These are phyloP conservation scores for Dendrocincla fuliginosa DNA, from an alignment of 2,797 vertebrate species.

Conservation along the genomic window DNA sequence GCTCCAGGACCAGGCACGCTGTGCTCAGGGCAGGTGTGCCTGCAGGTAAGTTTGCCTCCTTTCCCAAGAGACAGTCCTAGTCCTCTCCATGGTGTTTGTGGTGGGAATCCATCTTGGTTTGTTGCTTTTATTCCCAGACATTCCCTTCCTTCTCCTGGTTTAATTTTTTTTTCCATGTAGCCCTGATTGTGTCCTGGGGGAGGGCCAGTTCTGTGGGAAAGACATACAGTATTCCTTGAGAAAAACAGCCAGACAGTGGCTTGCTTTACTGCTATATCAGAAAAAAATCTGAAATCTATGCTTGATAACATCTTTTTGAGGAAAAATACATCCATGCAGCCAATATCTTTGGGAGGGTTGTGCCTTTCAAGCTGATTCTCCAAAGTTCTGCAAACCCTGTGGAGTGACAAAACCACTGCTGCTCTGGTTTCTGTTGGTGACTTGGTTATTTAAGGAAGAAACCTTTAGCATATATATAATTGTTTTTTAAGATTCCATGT, in stretches of 20 bases:
- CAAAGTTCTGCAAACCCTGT: not conserved
- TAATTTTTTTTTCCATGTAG: not conserved
- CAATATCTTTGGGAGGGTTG: not conserved
- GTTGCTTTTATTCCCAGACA: not conserved
- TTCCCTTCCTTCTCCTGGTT: not conserved
- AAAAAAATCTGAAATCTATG: not conserved
- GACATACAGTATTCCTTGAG: not conserved
- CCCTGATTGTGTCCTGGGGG: not conserved
- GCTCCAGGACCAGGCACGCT: not conserved
- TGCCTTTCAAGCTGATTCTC: not conserved
- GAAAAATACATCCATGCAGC: not conserved
- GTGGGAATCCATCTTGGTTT: not conserved
- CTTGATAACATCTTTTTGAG: not conserved
- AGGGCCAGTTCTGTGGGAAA: not conserved
- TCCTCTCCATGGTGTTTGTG: not conserved
- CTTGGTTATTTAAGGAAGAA: not conserved
- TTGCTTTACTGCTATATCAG: not conserved
- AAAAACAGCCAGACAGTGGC: not conserved
- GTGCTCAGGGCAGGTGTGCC: not conserved
- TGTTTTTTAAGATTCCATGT: not conserved
- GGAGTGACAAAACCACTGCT: not conserved
- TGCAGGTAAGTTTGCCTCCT: conserved; percentile 45
- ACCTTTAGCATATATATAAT: not conserved
- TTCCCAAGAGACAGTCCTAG: not conserved
- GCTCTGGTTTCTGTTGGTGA: not conserved